Evolutionary conservation across 2,797 vertebrate genomes (phyloP).

Genomic region (Masticophis lateralis): DNA sequence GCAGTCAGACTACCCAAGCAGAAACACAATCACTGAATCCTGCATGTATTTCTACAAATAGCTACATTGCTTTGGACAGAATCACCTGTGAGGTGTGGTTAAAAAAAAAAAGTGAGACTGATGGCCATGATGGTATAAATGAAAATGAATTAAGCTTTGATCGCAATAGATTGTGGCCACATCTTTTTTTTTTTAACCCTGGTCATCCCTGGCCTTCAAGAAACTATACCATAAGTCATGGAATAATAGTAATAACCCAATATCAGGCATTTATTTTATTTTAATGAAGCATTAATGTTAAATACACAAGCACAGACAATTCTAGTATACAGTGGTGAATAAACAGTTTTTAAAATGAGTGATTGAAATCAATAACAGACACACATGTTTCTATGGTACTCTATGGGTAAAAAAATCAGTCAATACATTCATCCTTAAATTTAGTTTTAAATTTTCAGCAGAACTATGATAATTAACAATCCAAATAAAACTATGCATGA

Average conservation of each 20-base stretch:
- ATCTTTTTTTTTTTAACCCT: background rate
- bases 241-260: background rate
- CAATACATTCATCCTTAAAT: background rate
- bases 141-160: background rate
- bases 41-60: background rate
- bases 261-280: background rate
- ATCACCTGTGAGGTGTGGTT: background rate
- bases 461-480: background rate
- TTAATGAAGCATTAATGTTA: background rate
- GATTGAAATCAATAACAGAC: background rate
- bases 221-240: background rate
- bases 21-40: background rate
- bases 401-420: background rate
- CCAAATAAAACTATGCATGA: background rate
- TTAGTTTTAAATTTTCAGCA: background rate
- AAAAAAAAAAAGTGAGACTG: background rate
- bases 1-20: background rate
- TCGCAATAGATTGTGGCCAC: background rate
- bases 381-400: background rate
- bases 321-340: background rate
- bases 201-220: background rate
- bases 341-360: background rate
- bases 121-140: background rate
- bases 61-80: background rate
- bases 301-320: background rate